These are phyloP conservation scores for Octomys mimax DNA, from an alignment of 2,797 vertebrate genomes.

Conservation along the genomic window DNA sequence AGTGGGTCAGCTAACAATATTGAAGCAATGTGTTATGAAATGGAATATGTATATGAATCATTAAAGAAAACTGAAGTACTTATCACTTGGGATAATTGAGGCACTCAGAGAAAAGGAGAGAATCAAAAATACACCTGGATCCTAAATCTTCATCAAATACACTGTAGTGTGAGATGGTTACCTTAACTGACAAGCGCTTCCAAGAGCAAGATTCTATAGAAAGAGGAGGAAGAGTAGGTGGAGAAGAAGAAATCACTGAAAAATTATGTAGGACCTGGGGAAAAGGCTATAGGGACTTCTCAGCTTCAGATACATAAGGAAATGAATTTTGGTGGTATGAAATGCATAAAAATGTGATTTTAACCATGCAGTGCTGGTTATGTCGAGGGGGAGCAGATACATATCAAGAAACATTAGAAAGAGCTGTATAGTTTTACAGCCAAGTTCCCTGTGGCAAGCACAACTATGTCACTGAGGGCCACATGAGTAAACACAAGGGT, in stretches of 20 bases:
- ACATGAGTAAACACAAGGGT: neutral
- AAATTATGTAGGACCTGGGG: neutral
- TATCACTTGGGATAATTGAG: neutral
- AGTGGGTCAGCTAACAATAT: neutral
- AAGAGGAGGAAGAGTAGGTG: neutral
- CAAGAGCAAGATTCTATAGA: neutral
- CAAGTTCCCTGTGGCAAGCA: neutral
- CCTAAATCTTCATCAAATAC: neutral
- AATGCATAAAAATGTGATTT: neutral
- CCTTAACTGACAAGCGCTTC: neutral
- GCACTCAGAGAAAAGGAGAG: neutral
- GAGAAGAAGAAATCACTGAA: neutral
- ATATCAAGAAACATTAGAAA: neutral
- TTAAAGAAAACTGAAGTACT: neutral
- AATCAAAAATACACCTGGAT: neutral
- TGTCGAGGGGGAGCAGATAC: neutral
- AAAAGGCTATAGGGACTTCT: neutral
- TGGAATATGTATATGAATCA: neutral
- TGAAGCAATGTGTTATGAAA: neutral
- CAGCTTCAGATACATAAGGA: neutral
- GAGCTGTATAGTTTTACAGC: neutral
- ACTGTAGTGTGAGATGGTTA: neutral
- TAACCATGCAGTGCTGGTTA: neutral
- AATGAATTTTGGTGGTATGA: neutral
- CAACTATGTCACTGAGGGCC: fast-evolving